Conservation (phyloP, 2,797 vertebrate genomes). For the Delichon dasypus region DNA sequence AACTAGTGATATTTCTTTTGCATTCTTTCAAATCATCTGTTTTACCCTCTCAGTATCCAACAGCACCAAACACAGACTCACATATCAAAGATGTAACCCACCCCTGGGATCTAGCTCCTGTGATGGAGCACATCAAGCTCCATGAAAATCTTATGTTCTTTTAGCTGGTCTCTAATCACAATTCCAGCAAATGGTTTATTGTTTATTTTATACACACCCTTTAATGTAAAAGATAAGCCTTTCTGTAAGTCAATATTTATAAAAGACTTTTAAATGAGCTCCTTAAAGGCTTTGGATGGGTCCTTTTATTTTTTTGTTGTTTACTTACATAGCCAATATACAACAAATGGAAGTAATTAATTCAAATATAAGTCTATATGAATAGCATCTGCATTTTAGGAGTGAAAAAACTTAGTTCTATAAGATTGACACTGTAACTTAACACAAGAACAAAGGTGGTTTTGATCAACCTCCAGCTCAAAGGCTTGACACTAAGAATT, state of each 20-base stretch:
- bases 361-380: not conserved
- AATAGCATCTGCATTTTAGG: not conserved
- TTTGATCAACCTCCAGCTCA: not conserved
- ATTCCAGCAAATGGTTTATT: not conserved
- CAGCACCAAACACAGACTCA: not conserved
- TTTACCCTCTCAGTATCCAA: not conserved
- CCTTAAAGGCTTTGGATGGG: not conserved
- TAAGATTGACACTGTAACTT: not conserved
- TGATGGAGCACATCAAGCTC: not conserved
- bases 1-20: not conserved
- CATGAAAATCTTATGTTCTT: not conserved
- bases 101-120: not conserved
- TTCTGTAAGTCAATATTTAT: not conserved
- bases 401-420: not conserved
- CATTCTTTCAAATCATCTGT: not conserved
- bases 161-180: not conserved
- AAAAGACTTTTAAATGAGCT: not conserved
- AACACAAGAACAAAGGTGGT: not conserved
- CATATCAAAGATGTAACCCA: not conserved
- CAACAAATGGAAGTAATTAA: not conserved
- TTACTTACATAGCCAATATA: not conserved
- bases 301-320: not conserved
- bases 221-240: not conserved
- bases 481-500: not conserved
- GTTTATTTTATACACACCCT: not conserved